Evolutionary conservation across 2,888 invertebrate species (phyloP).

Genomic region (Acanthococcus lagerstroemiae): DNA sequence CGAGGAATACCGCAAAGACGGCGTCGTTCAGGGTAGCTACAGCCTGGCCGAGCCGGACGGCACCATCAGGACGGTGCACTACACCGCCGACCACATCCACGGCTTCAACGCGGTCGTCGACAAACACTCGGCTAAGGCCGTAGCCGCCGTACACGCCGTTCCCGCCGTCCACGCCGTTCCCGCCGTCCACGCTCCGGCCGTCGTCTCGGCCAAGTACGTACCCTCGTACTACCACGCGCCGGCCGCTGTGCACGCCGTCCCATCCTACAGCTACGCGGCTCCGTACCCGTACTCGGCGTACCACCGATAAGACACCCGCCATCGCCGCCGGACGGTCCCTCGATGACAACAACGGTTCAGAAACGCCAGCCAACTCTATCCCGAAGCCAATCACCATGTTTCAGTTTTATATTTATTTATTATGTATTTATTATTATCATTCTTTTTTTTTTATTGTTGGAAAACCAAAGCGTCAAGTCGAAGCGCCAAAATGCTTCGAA

Average conservation of each 20-base stretch:
- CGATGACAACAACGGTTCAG: background rate
- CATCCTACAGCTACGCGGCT: slow-evolving; percentile 6
- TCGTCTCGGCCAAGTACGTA: background rate
- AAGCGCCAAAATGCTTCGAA: no score
- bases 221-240: slow-evolving; percentile 6
- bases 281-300: slow-evolving; percentile 14
- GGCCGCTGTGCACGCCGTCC: background rate
- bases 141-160: background rate
- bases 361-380: no score
- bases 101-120: slow-evolving; percentile 36
- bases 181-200: slow-evolving; percentile 3
- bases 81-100: slow-evolving; percentile 35
- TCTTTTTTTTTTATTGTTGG: no score
- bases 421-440: no score
- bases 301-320: slow-evolving; percentile 12
- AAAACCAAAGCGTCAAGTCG: no score
- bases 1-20: slow-evolving; percentile 36
- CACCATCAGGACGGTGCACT: slow-evolving; percentile 35
- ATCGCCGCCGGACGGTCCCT: background rate
- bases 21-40: slow-evolving; percentile 36
- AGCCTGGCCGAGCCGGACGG: slow-evolving; percentile 36
- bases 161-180: slow-evolving; percentile 10
- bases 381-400: no score
- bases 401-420: no score
- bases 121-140: slow-evolving; percentile 31